These are phyloP conservation scores for Grallaria varia DNA, from an alignment of 2,113 vertebrate species.

Conservation along the genomic window DNA sequence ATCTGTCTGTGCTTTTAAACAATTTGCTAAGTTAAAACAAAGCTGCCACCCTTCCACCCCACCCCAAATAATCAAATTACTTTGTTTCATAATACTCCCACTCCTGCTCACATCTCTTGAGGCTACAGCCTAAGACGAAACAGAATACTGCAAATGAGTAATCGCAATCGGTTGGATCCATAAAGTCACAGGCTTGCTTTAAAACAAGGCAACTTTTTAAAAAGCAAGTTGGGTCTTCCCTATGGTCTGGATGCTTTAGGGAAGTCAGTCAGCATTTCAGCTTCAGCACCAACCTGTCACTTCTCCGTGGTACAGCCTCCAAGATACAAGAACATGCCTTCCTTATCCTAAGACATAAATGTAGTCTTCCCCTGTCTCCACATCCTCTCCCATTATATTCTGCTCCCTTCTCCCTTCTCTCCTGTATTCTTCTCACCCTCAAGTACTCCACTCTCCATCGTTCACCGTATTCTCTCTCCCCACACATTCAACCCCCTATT, in stretches of 20 bases:
- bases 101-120: neutral
- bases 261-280: neutral
- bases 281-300: neutral
- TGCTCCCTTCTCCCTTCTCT: neutral
- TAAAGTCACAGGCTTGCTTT: neutral
- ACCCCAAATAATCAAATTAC: conserved; percentile 48
- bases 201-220: neutral
- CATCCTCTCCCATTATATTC: neutral
- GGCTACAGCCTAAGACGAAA: neutral
- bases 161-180: neutral
- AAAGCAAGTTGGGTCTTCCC: neutral
- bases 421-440: neutral
- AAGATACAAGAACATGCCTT: neutral
- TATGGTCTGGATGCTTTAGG: neutral
- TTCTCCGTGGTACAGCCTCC: neutral
- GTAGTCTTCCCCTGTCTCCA: neutral
- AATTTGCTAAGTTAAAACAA: conserved; percentile 53
- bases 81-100: conserved; percentile 43
- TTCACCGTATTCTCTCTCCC: neutral
- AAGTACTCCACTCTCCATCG: neutral
- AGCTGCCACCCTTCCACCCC: neutral
- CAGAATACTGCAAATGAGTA: neutral
- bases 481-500: neutral
- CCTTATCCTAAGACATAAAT: neutral
- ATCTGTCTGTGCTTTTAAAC: conserved; percentile 46